Evolutionary conservation across 2,797 vertebrate genomes (phyloP), one percentile per base, ranked within the genome.

Genomic region (Psittacula derbiana): DNA sequence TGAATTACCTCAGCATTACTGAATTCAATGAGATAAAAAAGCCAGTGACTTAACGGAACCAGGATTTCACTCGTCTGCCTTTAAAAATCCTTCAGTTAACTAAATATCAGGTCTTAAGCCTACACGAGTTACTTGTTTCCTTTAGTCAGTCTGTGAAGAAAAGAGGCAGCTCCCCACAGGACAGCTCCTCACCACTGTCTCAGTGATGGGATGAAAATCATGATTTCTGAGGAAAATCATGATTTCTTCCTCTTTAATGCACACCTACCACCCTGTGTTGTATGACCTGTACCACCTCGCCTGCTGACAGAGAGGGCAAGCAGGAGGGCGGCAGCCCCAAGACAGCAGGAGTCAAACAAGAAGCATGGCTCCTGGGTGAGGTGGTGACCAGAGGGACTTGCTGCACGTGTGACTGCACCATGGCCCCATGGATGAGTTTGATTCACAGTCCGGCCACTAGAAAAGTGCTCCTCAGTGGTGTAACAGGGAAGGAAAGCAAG

Each of bases 381-480:
- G 12, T 10, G 25, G 25, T 24, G 21, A 43, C 41, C 50, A 33
- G 43, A 72, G 25, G 16, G 40, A 72, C 28, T 62, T 66, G 16
- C 23, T 62, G 43, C 50, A 60, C 1, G 0, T 30, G 14, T 62
- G n/a, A 50, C 52, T 70, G 40, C 8, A 66, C 19, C 38, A 11
- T 0, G 1, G 38, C 27, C 46, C 28, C 43, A 47, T 0, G 0
- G 27, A 47, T 1, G 10, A 73, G 41, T 27, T 69, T 73, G 31
- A n/a, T 74, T 76, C 30, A n/a, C 12, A 60, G 18, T 20, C 24
- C 55, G 58, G 41, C 11, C 60, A 27, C 27, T 31, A 49, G 14
- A 70, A 75, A 70, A 84, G 28, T 21, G 18, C 21, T 90, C 41
- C n/a, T 64, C 15, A 4, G 53, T 43, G 46, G 52, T 2, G 1